Evolutionary conservation across 2,797 vertebrate genomes (phyloP).

Genomic region (Rhynchotus rufescens): DNA sequence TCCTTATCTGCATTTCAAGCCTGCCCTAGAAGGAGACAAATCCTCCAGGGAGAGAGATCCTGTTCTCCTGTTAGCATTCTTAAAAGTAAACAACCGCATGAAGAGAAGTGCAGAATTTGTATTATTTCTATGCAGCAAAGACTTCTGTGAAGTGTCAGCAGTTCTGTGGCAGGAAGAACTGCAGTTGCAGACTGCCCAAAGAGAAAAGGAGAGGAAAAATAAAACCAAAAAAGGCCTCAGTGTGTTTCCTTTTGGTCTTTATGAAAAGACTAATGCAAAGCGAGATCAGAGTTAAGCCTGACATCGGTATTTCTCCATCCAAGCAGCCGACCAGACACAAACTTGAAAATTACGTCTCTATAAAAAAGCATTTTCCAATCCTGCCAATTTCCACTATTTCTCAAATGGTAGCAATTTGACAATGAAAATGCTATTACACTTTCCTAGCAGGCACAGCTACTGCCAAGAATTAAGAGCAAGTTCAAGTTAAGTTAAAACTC

Average conservation of each 20-base stretch:
- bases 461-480: background rate
- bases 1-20: background rate
- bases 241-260: background rate
- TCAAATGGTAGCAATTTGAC: constrained; percentile 12
- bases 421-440: background rate
- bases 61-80: background rate
- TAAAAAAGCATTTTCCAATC: background rate
- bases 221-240: background rate
- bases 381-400: background rate
- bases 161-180: background rate
- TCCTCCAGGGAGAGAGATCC: background rate
- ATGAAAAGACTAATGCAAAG: background rate
- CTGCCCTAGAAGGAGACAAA: background rate
- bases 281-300: background rate
- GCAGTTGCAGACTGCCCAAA: background rate
- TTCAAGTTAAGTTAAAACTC: background rate
- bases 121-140: background rate
- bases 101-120: background rate
- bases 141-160: background rate
- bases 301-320: background rate
- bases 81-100: background rate
- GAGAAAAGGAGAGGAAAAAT: no score
- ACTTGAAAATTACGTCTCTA: constrained; percentile 12
- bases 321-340: background rate
- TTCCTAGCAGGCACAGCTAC: background rate